Evolutionary conservation across 2,888 invertebrate genomes (phyloP), one percentile per base, ranked within the genome.

Genomic region (Biston stratarius): DNA sequence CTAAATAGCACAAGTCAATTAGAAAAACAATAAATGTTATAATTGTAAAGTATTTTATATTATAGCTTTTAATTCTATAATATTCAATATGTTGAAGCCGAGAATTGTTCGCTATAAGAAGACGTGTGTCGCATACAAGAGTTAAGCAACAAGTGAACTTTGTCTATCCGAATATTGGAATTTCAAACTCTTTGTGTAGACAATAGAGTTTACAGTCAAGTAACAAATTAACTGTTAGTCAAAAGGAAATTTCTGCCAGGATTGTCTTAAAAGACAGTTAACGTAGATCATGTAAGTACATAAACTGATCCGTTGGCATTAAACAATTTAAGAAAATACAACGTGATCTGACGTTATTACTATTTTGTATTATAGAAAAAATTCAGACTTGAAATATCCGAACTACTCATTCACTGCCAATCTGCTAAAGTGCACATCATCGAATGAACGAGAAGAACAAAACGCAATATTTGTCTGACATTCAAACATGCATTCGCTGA

Each of bases 121-220:
- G 66, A 61, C 69, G 67, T 64, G 73, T 68, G 69, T 66, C 62
- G 69, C 70, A 70, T 70, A 59, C 67, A 64, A 66, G 56, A 57
- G 48, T 8, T 34, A 59, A 64, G 73, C 75, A 75, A 75, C 73
- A 75, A 75, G 75, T 75, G 64, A 63, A 51, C 52, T 64, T 58
- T 62, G 64, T 62, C 56, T 53, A 15, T 40, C 15, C 9, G 53
- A 6, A 15, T 38, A 14, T 38, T 38, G 9, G 47, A 53, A 3
- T 40, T 15, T 6, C 0, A 53, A 53, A 14, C 40, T 11, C 7
- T 38, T 40, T 40, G 40, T 11, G 10, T 6, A 53, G 40, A 53
- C 53, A 40, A 40, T 40, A 53, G 36, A 53, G 53, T 53, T 40
- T 40, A 36, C 14, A 36, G n/a, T 51, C 36, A n/a, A 36, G 15